These are phyloP conservation scores for Tetramorium parvispinum DNA, from an alignment of 1,140 invertebrate species.

Conservation along the genomic window DNA sequence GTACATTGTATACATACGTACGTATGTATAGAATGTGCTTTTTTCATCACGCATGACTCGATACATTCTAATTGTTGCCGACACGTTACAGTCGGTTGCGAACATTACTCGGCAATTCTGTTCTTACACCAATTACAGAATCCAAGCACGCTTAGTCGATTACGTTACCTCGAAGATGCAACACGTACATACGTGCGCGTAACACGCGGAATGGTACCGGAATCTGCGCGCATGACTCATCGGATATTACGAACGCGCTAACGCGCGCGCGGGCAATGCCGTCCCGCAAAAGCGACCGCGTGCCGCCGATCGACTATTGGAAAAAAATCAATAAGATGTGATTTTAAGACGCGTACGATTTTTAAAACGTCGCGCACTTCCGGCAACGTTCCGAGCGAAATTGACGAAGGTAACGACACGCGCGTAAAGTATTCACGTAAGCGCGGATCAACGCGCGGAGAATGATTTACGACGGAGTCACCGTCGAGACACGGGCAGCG, in stretches of 20 bases:
- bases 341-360: not conserved
- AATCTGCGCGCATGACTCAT: conserved; percentile 26
- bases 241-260: not conserved
- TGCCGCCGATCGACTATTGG: no score
- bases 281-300: not conserved
- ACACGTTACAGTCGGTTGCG: not conserved
- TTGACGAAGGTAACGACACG: conserved; percentile 42
- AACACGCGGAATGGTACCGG: not conserved
- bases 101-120: conserved; percentile 18
- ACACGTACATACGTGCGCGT: not conserved
- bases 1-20: no score
- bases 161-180: conserved; percentile 2
- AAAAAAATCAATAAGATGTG: not conserved
- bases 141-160: not conserved
- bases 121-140: not conserved
- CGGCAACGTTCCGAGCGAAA: not conserved
- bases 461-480: conserved; percentile 64
- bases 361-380: not conserved
- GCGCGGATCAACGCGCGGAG: conserved; percentile 22
- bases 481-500: conserved; percentile 34
- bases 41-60: not conserved
- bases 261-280: conserved; percentile 2
- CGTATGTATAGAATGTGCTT: not conserved
- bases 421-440: not conserved
- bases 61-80: not conserved